Conservation (phyloP, 2,113 vertebrate genomes). For the Grantiella picta region DNA sequence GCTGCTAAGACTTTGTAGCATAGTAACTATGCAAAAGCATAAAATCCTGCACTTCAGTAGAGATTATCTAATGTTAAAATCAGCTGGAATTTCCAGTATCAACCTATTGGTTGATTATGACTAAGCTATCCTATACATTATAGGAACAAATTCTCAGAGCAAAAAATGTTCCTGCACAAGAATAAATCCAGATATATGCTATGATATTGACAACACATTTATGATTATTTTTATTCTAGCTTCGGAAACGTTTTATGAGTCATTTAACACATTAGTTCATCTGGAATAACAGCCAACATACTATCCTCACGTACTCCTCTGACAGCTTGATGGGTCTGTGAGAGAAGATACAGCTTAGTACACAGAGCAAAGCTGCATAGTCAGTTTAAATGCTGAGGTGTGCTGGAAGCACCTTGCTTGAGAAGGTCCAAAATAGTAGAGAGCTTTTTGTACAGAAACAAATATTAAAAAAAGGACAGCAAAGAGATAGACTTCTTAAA, state of each 20-base stretch:
- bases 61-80: background rate
- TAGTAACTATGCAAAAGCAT: background rate
- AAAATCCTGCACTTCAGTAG: background rate
- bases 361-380: background rate
- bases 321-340: background rate
- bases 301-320: background rate
- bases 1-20: background rate
- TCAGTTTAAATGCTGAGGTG: background rate
- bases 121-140: background rate
- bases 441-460: background rate
- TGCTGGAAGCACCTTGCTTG: background rate
- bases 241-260: background rate
- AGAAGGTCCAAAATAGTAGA: background rate
- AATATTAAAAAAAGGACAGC: background rate
- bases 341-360: background rate
- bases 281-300: background rate
- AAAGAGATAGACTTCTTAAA: background rate
- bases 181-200: background rate
- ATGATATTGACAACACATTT: background rate
- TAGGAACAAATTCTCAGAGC: background rate
- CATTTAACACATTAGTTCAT: background rate
- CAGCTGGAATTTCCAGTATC: background rate
- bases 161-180: background rate
- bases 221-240: background rate
- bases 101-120: background rate